phyloP scores from a whole-genome alignment of 2,113 vertebrate species.

The Tylochromis polylepis region DNA sequence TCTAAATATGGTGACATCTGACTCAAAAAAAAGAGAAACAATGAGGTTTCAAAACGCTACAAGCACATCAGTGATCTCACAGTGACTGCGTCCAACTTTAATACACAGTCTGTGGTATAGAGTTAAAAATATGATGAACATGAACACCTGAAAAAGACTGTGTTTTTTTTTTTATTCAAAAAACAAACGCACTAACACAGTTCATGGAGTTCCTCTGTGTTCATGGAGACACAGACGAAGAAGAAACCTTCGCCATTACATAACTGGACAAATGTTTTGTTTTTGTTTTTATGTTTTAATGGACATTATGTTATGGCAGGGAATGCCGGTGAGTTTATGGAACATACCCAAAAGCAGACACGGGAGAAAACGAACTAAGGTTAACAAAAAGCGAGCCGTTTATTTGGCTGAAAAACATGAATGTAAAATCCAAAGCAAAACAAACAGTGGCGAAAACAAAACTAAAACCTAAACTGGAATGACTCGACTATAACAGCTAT shows the following conservation, averaged over 20 bases:
- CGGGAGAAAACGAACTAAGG: no score
- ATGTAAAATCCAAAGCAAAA: no score
- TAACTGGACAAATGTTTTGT: neutral
- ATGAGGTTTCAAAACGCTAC: neutral
- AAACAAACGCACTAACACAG: no score
- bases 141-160: neutral
- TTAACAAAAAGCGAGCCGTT: no score
- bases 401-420: no score
- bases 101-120: neutral
- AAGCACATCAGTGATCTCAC: neutral
- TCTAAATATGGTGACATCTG: neutral
- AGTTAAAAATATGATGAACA: neutral
- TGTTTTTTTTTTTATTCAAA: no score
- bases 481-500: no score
- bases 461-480: no score
- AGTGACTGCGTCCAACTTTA: neutral
- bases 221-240: neutral
- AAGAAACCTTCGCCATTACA: accelerated
- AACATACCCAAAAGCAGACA: no score
- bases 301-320: no score
- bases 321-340: no score
- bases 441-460: no score
- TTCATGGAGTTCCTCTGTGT: neutral
- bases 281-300: neutral
- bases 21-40: neutral